phyloP scores from a whole-genome alignment of 2,113 vertebrate species.

The Crotalus horridus region DNA sequence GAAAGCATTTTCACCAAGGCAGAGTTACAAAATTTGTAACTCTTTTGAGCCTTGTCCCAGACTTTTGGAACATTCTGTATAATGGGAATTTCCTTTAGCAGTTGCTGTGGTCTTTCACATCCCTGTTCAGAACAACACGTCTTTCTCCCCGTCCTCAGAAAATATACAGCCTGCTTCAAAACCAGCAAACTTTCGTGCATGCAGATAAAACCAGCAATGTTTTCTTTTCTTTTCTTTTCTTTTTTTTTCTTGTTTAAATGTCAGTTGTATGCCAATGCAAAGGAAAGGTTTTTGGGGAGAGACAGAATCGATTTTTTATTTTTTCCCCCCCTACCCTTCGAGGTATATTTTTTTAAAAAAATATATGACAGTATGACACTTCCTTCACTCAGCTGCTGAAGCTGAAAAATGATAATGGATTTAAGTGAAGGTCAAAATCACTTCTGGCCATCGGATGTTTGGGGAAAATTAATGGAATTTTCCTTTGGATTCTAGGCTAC shows the following conservation, averaged over 20 bases:
- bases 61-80: constrained; percentile 48
- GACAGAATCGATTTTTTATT: constrained; percentile 66
- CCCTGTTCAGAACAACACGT: constrained; percentile 35
- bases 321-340: constrained; percentile 18
- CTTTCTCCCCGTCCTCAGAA: neutral
- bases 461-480: constrained; percentile 60
- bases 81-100: constrained; percentile 58
- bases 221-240: neutral
- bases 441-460: constrained; percentile 57
- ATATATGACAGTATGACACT: constrained; percentile 72
- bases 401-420: constrained; percentile 68
- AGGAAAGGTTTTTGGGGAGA: constrained; percentile 61
- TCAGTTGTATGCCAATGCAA: constrained; percentile 67
- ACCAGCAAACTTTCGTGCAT: constrained; percentile 54
- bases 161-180: constrained; percentile 34
- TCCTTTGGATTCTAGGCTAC: constrained; percentile 26
- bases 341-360: constrained; percentile 43
- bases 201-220: constrained; percentile 69
- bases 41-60: constrained; percentile 48
- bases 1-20: constrained; percentile 20
- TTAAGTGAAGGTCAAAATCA: constrained; percentile 67
- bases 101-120: constrained; percentile 36
- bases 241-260: constrained; percentile 14
- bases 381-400: constrained; percentile 70
- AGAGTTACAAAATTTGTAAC: constrained; percentile 47